phyloP scores from a whole-genome alignment of 2,797 vertebrate species.

The Gallinago nigripennis region DNA sequence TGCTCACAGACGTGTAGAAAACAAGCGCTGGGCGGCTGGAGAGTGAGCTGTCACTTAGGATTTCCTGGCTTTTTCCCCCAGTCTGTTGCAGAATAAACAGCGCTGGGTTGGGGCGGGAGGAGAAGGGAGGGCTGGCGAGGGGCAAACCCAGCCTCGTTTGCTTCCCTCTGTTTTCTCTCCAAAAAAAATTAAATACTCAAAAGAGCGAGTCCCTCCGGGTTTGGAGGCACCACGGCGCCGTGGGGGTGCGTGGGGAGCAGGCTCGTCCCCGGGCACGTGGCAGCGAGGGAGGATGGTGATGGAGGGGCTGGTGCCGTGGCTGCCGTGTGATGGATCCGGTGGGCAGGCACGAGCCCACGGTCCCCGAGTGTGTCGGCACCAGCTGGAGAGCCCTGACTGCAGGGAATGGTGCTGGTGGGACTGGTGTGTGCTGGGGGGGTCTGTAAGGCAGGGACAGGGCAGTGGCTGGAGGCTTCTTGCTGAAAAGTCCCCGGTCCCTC shows the following conservation, averaged over 20 bases:
- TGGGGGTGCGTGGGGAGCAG: neutral
- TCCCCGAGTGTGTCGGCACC: accelerated
- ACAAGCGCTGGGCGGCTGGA: neutral
- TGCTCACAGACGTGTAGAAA: conserved; percentile 43
- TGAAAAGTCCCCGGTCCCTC: neutral
- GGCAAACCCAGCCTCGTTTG: neutral
- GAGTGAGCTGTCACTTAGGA: conserved; percentile 58
- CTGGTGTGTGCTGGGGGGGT: accelerated
- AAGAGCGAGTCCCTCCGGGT: neutral
- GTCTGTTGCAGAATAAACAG: conserved; percentile 52
- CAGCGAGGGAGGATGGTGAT: accelerated
- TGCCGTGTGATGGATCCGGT: no score
- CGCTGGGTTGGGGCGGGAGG: neutral
- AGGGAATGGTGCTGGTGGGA: neutral
- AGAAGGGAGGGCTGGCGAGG: neutral
- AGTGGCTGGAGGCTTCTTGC: accelerated
- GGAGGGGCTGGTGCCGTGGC: neutral
- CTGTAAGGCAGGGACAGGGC: neutral
- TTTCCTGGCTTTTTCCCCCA: conserved; percentile 56
- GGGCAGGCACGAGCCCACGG: no score
- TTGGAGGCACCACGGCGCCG: neutral
- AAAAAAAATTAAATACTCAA: neutral
- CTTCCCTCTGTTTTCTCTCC: neutral
- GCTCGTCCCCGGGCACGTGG: neutral
- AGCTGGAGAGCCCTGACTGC: neutral